Percentiles rank a stretch among this genome's conserved stretches.
Conservation (phyloP, 1,140 invertebrate genomes). For the Charaxes varanes region DNA sequence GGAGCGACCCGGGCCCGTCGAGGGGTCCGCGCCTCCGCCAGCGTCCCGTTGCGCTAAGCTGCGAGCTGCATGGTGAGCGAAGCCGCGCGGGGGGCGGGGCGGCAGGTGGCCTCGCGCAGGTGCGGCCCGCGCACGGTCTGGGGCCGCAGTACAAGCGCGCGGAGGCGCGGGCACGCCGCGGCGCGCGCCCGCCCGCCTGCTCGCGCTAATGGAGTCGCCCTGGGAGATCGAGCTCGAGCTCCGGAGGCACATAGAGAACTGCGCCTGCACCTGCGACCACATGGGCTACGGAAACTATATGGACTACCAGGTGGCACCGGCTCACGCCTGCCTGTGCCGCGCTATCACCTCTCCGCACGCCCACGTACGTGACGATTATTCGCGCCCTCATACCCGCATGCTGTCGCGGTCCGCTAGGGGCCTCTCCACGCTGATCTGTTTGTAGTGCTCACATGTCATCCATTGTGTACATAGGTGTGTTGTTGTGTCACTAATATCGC, state of each 20-base stretch:
- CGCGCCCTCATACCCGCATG: constrained; percentile 29
- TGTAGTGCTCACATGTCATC: constrained; percentile 26
- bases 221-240: constrained; percentile 79
- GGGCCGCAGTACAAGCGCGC: constrained; percentile 49
- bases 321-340: constrained; percentile 65
- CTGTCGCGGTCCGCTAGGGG: constrained; percentile 28
- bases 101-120: constrained; percentile 52
- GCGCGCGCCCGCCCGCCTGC: constrained; percentile 45
- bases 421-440: constrained; percentile 25
- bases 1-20: constrained; percentile 33
- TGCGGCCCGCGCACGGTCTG: constrained; percentile 54
- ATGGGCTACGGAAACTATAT: constrained; percentile 93
- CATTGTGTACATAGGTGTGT: constrained; percentile 22
- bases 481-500: constrained; percentile 17
- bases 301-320: constrained; percentile 86
- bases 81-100: constrained; percentile 42
- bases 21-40: constrained; percentile 29
- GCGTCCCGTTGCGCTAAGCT: constrained; percentile 33
- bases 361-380: constrained; percentile 57
- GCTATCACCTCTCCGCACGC: constrained; percentile 69
- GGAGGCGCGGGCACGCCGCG: constrained; percentile 44
- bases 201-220: constrained; percentile 69
- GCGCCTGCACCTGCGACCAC: constrained; percentile 91
- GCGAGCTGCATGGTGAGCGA: constrained; percentile 41
- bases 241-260: constrained; percentile 88